Percentiles rank a stretch among this genome's conserved stretches.
These are phyloP conservation scores for Chloroclysta siterata DNA, from an alignment of 2,888 invertebrate genomes.

Conservation along the genomic window DNA sequence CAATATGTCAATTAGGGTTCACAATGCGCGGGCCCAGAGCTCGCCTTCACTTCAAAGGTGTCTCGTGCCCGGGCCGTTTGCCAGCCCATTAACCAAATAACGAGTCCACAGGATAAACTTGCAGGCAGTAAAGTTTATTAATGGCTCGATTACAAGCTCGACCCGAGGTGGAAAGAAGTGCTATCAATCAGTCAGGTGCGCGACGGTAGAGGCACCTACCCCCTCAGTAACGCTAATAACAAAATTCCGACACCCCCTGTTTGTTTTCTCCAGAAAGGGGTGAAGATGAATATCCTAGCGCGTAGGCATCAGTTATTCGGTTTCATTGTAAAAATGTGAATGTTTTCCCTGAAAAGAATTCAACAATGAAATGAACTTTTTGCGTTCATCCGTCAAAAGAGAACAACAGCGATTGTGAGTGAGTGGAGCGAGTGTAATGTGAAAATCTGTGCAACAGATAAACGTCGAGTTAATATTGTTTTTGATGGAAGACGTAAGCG, in stretches of 20 bases:
- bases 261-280: slow-evolving; percentile 79
- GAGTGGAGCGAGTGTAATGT: slow-evolving; percentile 25
- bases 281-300: slow-evolving; percentile 79
- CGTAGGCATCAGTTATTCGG: slow-evolving; percentile 61
- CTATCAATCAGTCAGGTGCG: slow-evolving; percentile 85
- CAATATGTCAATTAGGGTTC: slow-evolving; percentile 73
- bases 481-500: slow-evolving; percentile 44
- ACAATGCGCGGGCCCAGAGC: slow-evolving; percentile 62
- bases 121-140: slow-evolving; percentile 84
- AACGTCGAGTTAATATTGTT: slow-evolving; percentile 47
- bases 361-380: slow-evolving; percentile 34
- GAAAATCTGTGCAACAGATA: slow-evolving; percentile 37
- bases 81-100: slow-evolving; percentile 83
- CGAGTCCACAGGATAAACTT: slow-evolving; percentile 82
- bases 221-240: slow-evolving; percentile 83
- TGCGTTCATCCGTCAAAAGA: slow-evolving; percentile 31
- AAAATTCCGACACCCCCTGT: slow-evolving; percentile 82
- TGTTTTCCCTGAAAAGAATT: slow-evolving; percentile 41
- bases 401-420: slow-evolving; percentile 27
- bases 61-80: slow-evolving; percentile 72
- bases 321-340: slow-evolving; percentile 51
- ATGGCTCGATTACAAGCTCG: slow-evolving; percentile 85
- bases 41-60: slow-evolving; percentile 66
- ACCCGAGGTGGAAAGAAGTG: slow-evolving; percentile 84
- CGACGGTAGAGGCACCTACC: slow-evolving; percentile 75